Base-by-base conservation (phyloP, 2,888 invertebrate genomes). In the Cylindroiulus punctatus region DNA sequence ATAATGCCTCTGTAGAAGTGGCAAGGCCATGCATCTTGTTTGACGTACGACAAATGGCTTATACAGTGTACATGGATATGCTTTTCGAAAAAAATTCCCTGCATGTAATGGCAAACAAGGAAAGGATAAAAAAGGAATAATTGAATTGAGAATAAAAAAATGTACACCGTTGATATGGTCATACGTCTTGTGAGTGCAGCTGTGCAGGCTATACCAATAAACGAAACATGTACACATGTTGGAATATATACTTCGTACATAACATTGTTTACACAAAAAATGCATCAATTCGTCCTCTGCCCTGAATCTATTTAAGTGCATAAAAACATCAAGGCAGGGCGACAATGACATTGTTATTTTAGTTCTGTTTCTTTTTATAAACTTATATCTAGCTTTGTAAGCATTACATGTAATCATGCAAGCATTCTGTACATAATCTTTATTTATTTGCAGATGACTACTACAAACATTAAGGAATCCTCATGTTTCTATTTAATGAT, bases 31-130 rank as follows among this genome's bases (percentile, higher is more conserved):
- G n/a, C 22, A 57, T 22, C 22, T 22, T 57, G 57, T 22, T 57
- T 57, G 57, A 22, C 57, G 22, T 22, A 57, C 22, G 57, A 57
- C 57, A 57, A 57, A 57, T 57, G 57, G 36, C 36, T 36, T 36
- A 36, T 36, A 22, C 57, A 22, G n/a, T 8, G 8, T 57, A 22
- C 10, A 22, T 22, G 10, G 22, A n/a, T n/a, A n/a, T n/a, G n/a
- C 5, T 57, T 57, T 57, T n/a, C 22, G 22, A 57, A 57, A 57
- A 57, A 17, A 14, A 19, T 57, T 57, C 22, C 4, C n/a, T 57
- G 22, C 52, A 52, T 52, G 52, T 52, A 57, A 57, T 57, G 57
- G 22, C 57, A 57, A 57, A 57, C 22, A 57, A 57, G 57, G 22
- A 57, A 19, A n/a, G 57, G 5, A 57, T 82, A 40, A 82, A 30